Percentiles rank a stretch among this genome's conserved stretches.
phyloP scores from a whole-genome alignment of 2,113 vertebrate species.

The Pituophis catenifer region DNA sequence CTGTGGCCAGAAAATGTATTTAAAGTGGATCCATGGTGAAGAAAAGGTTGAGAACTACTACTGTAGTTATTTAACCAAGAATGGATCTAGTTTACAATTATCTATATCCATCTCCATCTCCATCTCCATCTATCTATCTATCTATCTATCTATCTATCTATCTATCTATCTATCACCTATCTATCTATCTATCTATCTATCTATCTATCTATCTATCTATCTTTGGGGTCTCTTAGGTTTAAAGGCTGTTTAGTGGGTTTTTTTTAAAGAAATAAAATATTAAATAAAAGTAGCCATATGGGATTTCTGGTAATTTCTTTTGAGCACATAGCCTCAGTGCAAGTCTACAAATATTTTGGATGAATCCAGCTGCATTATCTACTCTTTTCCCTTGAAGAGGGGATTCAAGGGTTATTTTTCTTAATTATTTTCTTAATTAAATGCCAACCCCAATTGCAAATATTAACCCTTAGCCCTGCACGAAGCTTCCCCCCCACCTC shows the following conservation, averaged over 20 bases:
- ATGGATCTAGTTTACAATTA: background rate
- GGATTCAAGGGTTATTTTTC: slow-evolving; percentile 48
- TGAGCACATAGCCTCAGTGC: background rate
- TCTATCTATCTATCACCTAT: too few species aligned
- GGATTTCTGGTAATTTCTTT: background rate
- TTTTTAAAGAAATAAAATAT: background rate
- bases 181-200: too few species aligned
- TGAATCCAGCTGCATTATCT: slow-evolving; percentile 12
- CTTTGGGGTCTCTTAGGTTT: background rate
- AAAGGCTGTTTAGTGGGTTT: background rate
- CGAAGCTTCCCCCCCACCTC: slow-evolving; percentile 36
- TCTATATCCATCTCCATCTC: too few species aligned
- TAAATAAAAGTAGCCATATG: background rate
- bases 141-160: too few species aligned
- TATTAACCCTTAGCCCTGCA: slow-evolving; percentile 66
- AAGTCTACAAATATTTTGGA: slow-evolving; percentile 3
- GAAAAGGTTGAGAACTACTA: background rate
- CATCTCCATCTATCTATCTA: too few species aligned
- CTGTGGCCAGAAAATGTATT: background rate
- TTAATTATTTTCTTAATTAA: slow-evolving; percentile 38
- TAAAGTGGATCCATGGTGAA: background rate
- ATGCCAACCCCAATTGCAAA: slow-evolving; percentile 58
- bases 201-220: too few species aligned
- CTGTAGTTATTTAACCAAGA: background rate
- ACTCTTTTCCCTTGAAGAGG: slow-evolving; percentile 22